Base-by-base conservation (phyloP, 1,140 invertebrate species). In the Caenorhabditis brenneri region DNA sequence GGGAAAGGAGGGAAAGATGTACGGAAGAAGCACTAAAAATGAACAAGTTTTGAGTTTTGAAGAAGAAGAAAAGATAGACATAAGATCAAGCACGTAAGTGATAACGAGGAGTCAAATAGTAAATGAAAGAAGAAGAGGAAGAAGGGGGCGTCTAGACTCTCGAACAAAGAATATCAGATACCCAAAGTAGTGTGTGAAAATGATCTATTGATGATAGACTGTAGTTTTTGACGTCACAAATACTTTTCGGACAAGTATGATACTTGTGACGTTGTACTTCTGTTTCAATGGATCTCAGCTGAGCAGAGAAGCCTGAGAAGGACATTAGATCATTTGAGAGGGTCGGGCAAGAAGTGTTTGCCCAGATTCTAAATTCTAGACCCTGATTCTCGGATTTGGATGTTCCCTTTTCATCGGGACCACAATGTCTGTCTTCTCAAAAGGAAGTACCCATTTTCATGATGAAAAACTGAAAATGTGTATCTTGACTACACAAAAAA, bases 61-160 rank as follows among this genome's bases (percentile, higher is more conserved):
- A n/a, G n/a, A n/a, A 31, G 33, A 74, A n/a, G 46, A 19, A 31
- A 36, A 27, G n/a, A 36, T 15, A 65, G 29, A 42, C 36, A 74
- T 74, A 46, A 74, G 65, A 74, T 74, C 65, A 74, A 74, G n/a
- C n/a, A n/a, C n/a, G n/a, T n/a, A n/a, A n/a, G 65, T 42, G 65
- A 42, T 42, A 74, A 74, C 31, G 58, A 55, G 53, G 22, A n/a
- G 22, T 22, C 19, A 19, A 27, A 55, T 27, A 27, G 9, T 27
- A n/a, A 15, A n/a, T n/a, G n/a, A n/a, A 55, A 27, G 48, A n/a
- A 19, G 48, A n/a, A 19, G 48, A n/a, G 5, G 15, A 31, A 19
- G 19, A 27, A 65, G 58, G 58, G 58, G 58, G 58, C 58, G 58
- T 65, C 58, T 33, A 65, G 58, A 65, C 58, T 36, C 22, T n/a